Evolutionary conservation across 2,113 vertebrate genomes (phyloP), one percentile per base, ranked within the genome.

Genomic region (Electrona antarctica): DNA sequence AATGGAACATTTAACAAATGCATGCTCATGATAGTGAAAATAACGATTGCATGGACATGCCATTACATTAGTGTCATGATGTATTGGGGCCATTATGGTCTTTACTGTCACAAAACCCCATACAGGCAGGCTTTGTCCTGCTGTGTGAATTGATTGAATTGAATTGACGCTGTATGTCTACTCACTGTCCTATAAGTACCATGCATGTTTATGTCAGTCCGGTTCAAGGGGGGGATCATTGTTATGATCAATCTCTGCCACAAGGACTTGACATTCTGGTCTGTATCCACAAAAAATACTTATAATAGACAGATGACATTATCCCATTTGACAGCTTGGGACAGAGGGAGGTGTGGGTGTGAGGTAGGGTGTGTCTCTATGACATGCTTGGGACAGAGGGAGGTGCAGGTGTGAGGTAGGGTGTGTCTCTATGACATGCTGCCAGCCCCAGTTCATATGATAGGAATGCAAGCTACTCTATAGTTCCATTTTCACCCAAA

Each of bases 11-110:
- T 78, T 77, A 63, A 64, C 66, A 78, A 73, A 74, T 21, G 55
- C 73, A 59, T 8, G 33, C 76, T 21, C 54, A 58, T 73, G 33
- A 79, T 56, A 64, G 8, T 70, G 56, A 60, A 29, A 62, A 60
- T 56, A 48, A 8, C 29, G 71, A 66, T 28, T 11, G 15, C 75
- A 49, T 85, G 68, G 11, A 69, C 28, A 51, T 28, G 29, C 13
- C 33, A 57, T 74, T 3, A 12, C 4, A 61, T 71, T 55, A 6
- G 41, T 14, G 28, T 8, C 2, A 4, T 21, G 21, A 21, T 21
- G 21, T 41, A 41, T 41, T 41, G 33, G 33, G 3, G 33, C 1
- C 33, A 41, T 6, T 4, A 41, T 41, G 33, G 33, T 41, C 33
- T 41, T 41, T 41, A 41, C 33, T 41, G 33, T 6, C 33, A 41